Conservation (phyloP, 2,113 vertebrate species). For the Pteropus alecto region DNA sequence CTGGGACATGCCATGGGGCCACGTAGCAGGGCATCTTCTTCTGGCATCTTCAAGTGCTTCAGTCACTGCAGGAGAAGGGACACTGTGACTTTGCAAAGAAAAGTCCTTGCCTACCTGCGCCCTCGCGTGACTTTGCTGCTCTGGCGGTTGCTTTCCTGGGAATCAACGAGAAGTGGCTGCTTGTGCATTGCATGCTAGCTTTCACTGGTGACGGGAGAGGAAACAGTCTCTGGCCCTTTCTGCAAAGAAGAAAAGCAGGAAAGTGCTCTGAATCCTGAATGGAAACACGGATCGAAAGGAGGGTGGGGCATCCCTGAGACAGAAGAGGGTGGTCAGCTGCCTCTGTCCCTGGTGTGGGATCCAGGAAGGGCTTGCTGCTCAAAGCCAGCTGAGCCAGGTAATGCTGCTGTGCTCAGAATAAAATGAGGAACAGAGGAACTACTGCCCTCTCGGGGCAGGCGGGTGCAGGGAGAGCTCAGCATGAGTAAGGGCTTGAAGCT, state of each 20-base stretch:
- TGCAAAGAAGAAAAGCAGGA: neutral
- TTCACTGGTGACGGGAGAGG: neutral
- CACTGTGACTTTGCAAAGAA: neutral
- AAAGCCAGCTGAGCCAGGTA: neutral
- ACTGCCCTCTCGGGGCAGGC: neutral
- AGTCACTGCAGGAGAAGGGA: neutral
- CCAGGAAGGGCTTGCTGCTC: neutral
- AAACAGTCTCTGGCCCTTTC: neutral
- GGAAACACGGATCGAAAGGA: neutral
- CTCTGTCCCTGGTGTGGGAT: neutral
- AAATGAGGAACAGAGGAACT: neutral
- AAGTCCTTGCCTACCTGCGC: neutral
- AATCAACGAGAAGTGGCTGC: neutral
- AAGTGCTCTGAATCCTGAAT: conserved; percentile 17
- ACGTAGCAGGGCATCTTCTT: fast-evolving
- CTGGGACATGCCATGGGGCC: neutral
- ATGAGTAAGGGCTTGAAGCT: neutral
- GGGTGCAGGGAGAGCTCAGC: neutral
- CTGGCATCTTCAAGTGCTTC: neutral
- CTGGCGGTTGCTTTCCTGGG: neutral
- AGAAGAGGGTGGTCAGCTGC: neutral
- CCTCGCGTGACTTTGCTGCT: neutral
- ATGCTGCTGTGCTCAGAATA: neutral
- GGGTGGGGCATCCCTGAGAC: neutral
- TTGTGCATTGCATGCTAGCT: neutral